phyloP scores from a whole-genome alignment of 2,888 invertebrate species.

The Lymantria monacha region DNA sequence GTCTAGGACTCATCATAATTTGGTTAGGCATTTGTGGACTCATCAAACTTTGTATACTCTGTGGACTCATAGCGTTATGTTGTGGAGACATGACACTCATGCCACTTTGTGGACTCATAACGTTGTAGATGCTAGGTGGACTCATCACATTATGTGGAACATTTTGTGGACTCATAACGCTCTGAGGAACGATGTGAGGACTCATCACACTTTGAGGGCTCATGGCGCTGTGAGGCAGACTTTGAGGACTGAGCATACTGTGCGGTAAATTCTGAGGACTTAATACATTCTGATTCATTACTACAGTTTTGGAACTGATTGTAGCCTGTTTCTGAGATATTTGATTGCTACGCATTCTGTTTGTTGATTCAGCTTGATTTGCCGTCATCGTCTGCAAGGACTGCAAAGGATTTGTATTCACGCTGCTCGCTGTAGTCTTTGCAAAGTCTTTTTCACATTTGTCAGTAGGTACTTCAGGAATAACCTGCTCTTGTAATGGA shows the following conservation, averaged over 20 bases:
- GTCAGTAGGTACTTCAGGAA: constrained; percentile 61
- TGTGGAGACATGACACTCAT: constrained; percentile 76
- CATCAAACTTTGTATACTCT: constrained; percentile 72
- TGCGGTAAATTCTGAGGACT: constrained; percentile 70
- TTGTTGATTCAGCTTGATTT: constrained; percentile 67
- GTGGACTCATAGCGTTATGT: constrained; percentile 75
- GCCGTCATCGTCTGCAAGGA: constrained; percentile 72
- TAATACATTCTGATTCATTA: constrained; percentile 68
- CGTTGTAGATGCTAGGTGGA: constrained; percentile 68
- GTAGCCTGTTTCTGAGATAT: constrained; percentile 64
- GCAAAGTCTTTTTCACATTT: constrained; percentile 58
- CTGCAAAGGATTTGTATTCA: constrained; percentile 59
- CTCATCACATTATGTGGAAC: constrained; percentile 69
- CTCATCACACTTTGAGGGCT: constrained; percentile 74
- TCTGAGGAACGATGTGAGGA: constrained; percentile 62
- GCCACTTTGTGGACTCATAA: constrained; percentile 75
- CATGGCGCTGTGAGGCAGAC: constrained; percentile 72
- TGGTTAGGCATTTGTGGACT: constrained; percentile 75
- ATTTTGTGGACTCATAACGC: constrained; percentile 70
- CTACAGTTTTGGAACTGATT: constrained; percentile 64
- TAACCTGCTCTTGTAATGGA: constrained; percentile 68
- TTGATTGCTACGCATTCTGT: constrained; percentile 59
- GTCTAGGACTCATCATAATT: constrained; percentile 73
- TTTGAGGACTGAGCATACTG: constrained; percentile 73
- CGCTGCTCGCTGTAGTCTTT: constrained; percentile 50